Evolutionary conservation across 2,888 invertebrate genomes (phyloP).

Genomic region (Rhimphoctona megacephalus): DNA sequence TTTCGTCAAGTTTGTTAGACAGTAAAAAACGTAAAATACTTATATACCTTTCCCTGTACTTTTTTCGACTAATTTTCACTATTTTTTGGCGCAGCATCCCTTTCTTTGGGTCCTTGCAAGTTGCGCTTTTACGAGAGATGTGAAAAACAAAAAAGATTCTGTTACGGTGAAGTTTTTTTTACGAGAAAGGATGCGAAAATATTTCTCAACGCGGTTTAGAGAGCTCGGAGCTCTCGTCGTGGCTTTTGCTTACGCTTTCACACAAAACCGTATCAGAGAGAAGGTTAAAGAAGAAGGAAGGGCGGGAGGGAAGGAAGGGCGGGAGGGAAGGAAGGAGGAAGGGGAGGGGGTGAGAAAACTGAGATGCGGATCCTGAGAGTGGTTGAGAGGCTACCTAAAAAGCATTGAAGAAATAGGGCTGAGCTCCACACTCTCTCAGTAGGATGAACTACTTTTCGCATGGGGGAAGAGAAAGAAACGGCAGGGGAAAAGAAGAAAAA

Average conservation of each 20-base stretch:
- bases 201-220: slow-evolving; percentile 46
- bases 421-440: slow-evolving; percentile 1
- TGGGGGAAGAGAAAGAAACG: not conserved
- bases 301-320: no score
- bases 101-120: not conserved
- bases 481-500: not conserved
- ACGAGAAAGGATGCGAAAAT: slow-evolving; percentile 44
- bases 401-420: slow-evolving; percentile 46
- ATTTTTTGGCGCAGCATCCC: not conserved
- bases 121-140: slow-evolving; percentile 30
- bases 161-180: not conserved
- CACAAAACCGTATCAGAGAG: slow-evolving; percentile 17
- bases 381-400: slow-evolving; percentile 47
- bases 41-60: not conserved
- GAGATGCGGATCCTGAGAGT: slow-evolving; percentile 44
- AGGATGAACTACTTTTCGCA: slow-evolving; percentile 52
- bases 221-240: slow-evolving; percentile 27
- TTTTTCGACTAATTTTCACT: not conserved
- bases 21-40: not conserved
- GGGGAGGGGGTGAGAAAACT: slow-evolving; percentile 17
- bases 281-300: slow-evolving; percentile 8
- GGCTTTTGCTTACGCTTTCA: slow-evolving; percentile 33
- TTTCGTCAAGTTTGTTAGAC: not conserved
- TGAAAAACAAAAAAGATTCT: not conserved
- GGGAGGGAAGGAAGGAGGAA: not conserved